These are phyloP conservation scores for Manis javanica DNA, from an alignment of 2,797 vertebrate species.

Conservation along the genomic window DNA sequence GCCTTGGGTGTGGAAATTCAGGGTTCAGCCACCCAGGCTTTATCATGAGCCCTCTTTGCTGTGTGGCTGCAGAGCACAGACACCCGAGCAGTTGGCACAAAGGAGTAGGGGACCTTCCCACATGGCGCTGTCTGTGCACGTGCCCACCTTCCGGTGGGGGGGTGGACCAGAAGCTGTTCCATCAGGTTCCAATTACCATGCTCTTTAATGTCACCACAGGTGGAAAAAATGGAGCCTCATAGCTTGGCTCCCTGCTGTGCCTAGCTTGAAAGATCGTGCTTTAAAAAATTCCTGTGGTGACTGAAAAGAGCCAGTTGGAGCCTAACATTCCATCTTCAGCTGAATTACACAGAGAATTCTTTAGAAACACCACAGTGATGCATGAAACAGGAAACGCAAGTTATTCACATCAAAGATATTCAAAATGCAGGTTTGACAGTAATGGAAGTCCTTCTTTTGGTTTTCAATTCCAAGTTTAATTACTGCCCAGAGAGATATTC, in stretches of 20 bases:
- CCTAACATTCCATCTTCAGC: background rate
- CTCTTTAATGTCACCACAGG: slow-evolving; percentile 7
- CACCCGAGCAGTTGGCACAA: background rate
- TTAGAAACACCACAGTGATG: background rate
- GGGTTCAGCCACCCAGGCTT: background rate
- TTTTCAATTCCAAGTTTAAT: slow-evolving; percentile 23
- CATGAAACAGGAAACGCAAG: background rate
- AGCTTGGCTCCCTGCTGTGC: background rate
- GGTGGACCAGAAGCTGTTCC: background rate
- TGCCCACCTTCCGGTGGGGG: background rate
- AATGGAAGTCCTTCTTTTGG: background rate
- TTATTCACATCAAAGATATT: background rate
- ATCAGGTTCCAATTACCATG: background rate
- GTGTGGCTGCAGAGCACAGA: background rate
- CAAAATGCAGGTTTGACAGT: background rate
- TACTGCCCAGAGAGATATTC: slow-evolving; percentile 8
- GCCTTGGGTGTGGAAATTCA: background rate
- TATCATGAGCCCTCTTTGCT: background rate
- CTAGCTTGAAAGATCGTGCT: background rate
- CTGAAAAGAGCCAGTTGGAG: background rate
- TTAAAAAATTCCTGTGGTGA: background rate
- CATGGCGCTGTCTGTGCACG: accelerated
- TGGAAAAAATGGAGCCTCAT: background rate
- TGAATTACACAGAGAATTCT: background rate
- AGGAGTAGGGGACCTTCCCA: background rate